Percentiles rank a stretch among this genome's conserved stretches.
phyloP scores from a whole-genome alignment of 2,797 vertebrate genomes.

The Naso thynnoides region DNA sequence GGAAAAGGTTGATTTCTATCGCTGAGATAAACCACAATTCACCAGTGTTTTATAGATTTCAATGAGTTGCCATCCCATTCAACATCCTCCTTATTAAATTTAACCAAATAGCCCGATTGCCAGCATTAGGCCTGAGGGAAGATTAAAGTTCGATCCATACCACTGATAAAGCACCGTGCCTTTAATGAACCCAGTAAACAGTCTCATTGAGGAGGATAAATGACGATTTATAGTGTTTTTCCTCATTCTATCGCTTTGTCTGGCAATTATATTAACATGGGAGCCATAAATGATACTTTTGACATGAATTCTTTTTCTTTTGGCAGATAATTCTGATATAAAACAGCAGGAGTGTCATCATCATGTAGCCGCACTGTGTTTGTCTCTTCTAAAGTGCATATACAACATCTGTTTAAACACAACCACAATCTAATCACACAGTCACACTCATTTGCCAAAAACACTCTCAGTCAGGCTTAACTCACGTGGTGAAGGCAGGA shows the following conservation, averaged over 20 bases:
- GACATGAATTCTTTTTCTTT: not conserved
- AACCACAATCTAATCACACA: not conserved
- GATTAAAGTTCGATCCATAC: slow-evolving; percentile 52
- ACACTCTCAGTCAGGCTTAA: slow-evolving; percentile 31
- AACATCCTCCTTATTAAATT: slow-evolving; percentile 30
- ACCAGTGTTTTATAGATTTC: not conserved
- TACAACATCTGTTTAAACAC: too few species aligned
- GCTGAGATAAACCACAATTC: slow-evolving; percentile 18
- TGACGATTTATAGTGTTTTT: slow-evolving; percentile 23
- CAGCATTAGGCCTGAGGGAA: slow-evolving; percentile 19
- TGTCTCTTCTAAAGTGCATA: not conserved
- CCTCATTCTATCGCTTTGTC: not conserved
- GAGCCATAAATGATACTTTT: slow-evolving; percentile 9
- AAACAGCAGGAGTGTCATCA: not conserved
- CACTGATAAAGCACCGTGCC: slow-evolving; percentile 38
- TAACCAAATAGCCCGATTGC: slow-evolving; percentile 26
- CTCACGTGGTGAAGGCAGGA: slow-evolving; percentile 98
- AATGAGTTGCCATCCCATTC: not conserved
- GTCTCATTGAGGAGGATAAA: slow-evolving; percentile 23
- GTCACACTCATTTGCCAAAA: slow-evolving; percentile 10
- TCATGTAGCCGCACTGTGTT: not conserved
- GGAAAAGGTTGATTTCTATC: not conserved
- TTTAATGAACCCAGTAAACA: slow-evolving; percentile 55
- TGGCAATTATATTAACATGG: slow-evolving; percentile 3
- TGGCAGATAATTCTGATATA: not conserved